Evolutionary conservation across 2,797 vertebrate species (phyloP).

Genomic region (Sebastes taczanowskii): DNA sequence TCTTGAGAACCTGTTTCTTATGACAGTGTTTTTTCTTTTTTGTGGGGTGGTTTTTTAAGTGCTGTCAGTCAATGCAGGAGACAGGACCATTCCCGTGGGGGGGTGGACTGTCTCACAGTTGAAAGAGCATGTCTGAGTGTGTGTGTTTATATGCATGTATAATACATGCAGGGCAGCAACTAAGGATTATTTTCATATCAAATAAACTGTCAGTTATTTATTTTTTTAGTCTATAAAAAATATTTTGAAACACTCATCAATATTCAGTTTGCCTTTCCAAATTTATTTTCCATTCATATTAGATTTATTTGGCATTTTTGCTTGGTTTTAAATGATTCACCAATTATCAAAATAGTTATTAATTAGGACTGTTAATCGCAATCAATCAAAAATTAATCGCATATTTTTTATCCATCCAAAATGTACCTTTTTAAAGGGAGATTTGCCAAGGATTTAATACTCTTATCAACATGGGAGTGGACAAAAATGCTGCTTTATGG

Average conservation of each 20-base stretch:
- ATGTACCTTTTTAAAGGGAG: too few species aligned
- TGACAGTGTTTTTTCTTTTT: background rate
- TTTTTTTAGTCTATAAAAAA: background rate
- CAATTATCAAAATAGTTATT: too few species aligned
- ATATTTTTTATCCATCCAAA: too few species aligned
- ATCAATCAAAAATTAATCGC: too few species aligned
- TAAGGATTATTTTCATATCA: conserved; percentile 7
- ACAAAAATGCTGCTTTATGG: too few species aligned
- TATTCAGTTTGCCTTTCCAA: background rate
- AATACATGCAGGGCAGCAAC: background rate
- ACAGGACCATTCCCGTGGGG: conserved; percentile 12
- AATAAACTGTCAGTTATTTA: background rate
- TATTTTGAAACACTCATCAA: too few species aligned
- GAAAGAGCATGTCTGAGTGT: conserved; percentile 23
- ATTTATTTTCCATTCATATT: background rate
- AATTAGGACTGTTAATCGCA: too few species aligned
- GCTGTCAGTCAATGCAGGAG: conserved; percentile 33
- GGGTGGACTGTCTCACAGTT: conserved; percentile 35
- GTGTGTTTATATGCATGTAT: conserved; percentile 16
- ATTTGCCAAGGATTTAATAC: too few species aligned
- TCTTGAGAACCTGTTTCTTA: conserved; percentile 15
- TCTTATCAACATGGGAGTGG: too few species aligned
- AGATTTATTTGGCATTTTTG: background rate
- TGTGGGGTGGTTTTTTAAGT: conserved; percentile 27
- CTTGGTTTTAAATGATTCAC: background rate